A percentile compares a stretch with the other conserved stretches of the same genome.
phyloP scores from a whole-genome alignment of 1,140 invertebrate genomes.

The Elymnias hypermnestra region DNA sequence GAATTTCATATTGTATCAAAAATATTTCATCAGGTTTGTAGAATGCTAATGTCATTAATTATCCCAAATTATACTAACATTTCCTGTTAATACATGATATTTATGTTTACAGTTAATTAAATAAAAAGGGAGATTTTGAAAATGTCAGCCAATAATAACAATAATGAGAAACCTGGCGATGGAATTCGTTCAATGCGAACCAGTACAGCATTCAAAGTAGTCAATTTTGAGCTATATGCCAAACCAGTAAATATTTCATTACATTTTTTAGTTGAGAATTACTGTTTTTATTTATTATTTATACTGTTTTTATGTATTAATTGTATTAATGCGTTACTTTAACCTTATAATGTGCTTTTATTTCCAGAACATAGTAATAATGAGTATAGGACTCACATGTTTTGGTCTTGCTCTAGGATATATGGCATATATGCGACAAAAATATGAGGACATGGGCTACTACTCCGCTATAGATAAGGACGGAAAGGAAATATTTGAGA shows the following conservation, averaged over 20 bases:
- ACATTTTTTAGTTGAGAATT: not conserved
- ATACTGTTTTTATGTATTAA: no score
- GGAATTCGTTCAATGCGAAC: slow-evolving; percentile 85
- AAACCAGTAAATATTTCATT: slow-evolving; percentile 80
- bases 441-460: slow-evolving; percentile 86
- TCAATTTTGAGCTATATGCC: slow-evolving; percentile 90
- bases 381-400: slow-evolving; percentile 83
- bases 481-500: slow-evolving; percentile 83
- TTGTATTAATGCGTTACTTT: no score
- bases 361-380: slow-evolving; percentile 88
- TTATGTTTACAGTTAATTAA: no score
- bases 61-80: no score
- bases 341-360: no score
- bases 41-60: no score
- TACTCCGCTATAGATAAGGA: slow-evolving; percentile 85
- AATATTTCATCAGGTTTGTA: no score
- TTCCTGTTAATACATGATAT: no score
- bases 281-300: no score
- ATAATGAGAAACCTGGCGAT: slow-evolving; percentile 80
- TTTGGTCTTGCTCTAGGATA: slow-evolving; percentile 85
- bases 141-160: slow-evolving; percentile 29
- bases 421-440: slow-evolving; percentile 86
- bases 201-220: slow-evolving; percentile 81
- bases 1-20: no score
- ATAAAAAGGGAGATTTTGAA: no score